Base-by-base conservation (phyloP, 2,113 vertebrate genomes). In the Perccottus glenii region DNA sequence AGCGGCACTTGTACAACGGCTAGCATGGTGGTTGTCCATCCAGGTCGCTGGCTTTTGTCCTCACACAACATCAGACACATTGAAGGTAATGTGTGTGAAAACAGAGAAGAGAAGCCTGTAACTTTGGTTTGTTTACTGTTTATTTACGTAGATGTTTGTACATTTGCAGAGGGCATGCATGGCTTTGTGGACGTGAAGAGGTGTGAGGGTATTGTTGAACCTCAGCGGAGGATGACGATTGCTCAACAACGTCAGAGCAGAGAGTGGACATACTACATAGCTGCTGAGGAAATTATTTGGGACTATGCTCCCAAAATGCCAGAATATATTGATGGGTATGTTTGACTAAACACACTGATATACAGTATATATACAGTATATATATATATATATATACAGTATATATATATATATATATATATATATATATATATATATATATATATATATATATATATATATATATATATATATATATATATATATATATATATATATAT, bases 271-370 rank as follows among this genome's bases (percentile, higher is more conserved):
- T 97, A 96, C 77, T 99, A 93, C 81, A 95, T 99, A 11, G 96
- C 97, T 58, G 98, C 97, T 9, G 96, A 98, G 81, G 98, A 99
- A 84, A 40, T 94, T 1, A 70, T 87, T 3, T 99, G 98, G 98
- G 93, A 98, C 90, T 99, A 99, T 3, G 94, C 94, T 3, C 94
- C 94, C 8, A 60, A 59, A 4, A 90, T 92, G 81, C 92, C 87
- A 10, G 70, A 81, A 0, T 91, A 83, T n/a, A 84, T 94, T 47
- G 94, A 98, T 0, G 92, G 88, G 96, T 98, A 91, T 84, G 61
- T 11, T 50, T 5, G 6, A 33, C 11, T 12, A 6, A 53, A 48
- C 46, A n/a, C n/a, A n/a, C n/a, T n/a, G n/a, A n/a, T n/a, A n/a
- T n/a, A n/a, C n/a, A n/a, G n/a, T n/a, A n/a, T n/a, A n/a, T n/a